Evolutionary conservation across 2,797 vertebrate species (phyloP).

Genomic region (Rhynchotus rufescens): DNA sequence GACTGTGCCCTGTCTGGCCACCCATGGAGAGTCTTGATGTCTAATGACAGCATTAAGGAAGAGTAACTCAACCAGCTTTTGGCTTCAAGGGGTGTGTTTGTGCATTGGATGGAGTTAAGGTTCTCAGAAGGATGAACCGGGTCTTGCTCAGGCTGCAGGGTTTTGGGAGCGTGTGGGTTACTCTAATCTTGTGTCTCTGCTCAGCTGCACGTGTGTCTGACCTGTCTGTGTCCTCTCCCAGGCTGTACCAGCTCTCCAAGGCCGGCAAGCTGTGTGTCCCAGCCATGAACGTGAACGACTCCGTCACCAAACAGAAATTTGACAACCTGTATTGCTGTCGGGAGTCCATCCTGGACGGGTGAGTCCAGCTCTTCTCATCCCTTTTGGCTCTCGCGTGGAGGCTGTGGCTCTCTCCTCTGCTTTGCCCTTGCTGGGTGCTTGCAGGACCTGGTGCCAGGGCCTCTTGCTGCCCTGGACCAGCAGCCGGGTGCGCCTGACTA

Average conservation of each 20-base stretch:
- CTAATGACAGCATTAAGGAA: too few relatives aligned
- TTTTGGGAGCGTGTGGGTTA: too few relatives aligned
- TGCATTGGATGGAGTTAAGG: too few relatives aligned
- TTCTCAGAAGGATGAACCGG: too few relatives aligned
- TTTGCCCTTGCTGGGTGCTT: not conserved
- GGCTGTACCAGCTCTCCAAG: conserved; percentile 97
- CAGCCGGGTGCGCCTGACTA: not conserved
- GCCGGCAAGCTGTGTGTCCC: conserved; percentile 97
- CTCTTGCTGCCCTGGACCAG: not conserved
- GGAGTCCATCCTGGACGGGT: conserved; percentile 98
- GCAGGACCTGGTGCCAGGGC: not conserved
- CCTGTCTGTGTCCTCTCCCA: conserved; percentile 70
- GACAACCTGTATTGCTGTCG: conserved; percentile 99
- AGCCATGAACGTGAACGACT: conserved; percentile 99
- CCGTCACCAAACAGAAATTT: conserved; percentile 99
- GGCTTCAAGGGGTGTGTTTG: too few relatives aligned
- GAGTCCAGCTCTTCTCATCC: conserved; percentile 60
- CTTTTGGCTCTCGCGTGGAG: fast-evolving
- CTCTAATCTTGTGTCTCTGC: not conserved
- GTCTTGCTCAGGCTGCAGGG: too few relatives aligned
- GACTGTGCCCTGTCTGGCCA: too few relatives aligned
- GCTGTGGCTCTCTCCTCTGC: not conserved
- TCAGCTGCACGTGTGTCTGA: not conserved
- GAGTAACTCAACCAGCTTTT: too few relatives aligned
- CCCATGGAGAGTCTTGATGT: too few relatives aligned